Evolutionary conservation across 2,888 invertebrate species (phyloP).

Genomic region (Teleiodes luculella): DNA sequence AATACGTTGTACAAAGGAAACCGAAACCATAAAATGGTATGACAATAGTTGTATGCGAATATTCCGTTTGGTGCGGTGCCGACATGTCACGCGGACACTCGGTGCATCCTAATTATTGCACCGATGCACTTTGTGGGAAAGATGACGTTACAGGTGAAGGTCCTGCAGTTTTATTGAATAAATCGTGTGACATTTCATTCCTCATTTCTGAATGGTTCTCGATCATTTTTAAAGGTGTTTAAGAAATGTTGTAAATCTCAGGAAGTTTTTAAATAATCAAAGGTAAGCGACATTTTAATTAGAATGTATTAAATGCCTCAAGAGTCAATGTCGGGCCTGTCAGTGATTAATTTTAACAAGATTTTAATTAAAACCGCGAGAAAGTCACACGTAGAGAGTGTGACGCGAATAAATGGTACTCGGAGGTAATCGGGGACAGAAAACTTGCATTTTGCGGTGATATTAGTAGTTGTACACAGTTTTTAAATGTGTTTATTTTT

Average conservation of each 20-base stretch:
- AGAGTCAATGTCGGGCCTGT: slow-evolving; percentile 9
- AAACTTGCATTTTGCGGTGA: background rate
- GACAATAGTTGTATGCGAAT: slow-evolving; percentile 76
- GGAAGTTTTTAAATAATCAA: background rate
- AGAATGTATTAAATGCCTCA: slow-evolving; percentile 13
- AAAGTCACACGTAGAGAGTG: slow-evolving; percentile 7
- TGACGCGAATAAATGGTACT: slow-evolving; percentile 1
- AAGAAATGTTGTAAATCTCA: background rate
- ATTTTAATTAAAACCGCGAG: slow-evolving; percentile 11
- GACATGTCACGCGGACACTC: slow-evolving; percentile 53
- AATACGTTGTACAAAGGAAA: slow-evolving; percentile 66
- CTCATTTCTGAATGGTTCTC: too few relatives aligned
- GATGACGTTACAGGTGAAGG: slow-evolving; percentile 26
- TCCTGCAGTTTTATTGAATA: slow-evolving; percentile 1
- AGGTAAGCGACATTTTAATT: slow-evolving; percentile 8
- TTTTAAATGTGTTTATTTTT: too few relatives aligned
- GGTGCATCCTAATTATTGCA: slow-evolving; percentile 70
- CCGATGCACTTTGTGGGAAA: slow-evolving; percentile 64
- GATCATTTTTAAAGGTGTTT: background rate
- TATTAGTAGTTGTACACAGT: background rate
- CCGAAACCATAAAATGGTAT: slow-evolving; percentile 75
- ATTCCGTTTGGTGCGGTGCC: slow-evolving; percentile 68
- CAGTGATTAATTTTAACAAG: slow-evolving; percentile 14
- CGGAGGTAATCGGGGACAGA: background rate
- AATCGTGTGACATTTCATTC: background rate